These are phyloP conservation scores for Hypselothyrea guttata DNA, from an alignment of 2,888 invertebrate genomes.

Conservation along the genomic window DNA sequence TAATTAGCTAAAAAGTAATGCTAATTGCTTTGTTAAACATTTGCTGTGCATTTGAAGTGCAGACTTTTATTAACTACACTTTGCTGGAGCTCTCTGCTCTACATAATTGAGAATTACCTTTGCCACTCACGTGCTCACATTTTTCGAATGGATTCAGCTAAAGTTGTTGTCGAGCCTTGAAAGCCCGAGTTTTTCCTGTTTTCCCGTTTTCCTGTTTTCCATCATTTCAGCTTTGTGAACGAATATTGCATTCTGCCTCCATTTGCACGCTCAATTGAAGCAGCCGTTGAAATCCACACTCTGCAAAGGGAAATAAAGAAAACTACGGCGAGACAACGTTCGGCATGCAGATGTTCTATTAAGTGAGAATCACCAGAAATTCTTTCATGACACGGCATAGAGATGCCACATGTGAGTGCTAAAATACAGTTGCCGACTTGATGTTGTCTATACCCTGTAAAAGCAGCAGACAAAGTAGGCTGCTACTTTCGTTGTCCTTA, in stretches of 20 bases:
- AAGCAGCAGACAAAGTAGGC: too few species aligned
- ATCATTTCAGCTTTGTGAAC: neutral
- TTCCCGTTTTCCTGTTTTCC: neutral
- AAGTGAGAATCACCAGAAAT: conserved; percentile 34
- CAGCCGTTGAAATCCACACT: conserved; percentile 17
- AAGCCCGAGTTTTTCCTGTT: neutral
- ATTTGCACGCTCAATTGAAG: conserved; percentile 49
- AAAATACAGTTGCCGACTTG: conserved; percentile 34
- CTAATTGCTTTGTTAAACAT: too few species aligned
- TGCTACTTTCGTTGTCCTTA: neutral
- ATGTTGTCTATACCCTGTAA: conserved; percentile 8
- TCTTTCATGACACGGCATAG: conserved; percentile 10
- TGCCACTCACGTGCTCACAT: conserved; percentile 5
- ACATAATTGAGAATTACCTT: too few species aligned
- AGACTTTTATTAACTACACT: neutral
- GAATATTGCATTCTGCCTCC: conserved; percentile 34
- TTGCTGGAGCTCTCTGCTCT: neutral
- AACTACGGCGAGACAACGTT: neutral
- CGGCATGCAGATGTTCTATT: conserved; percentile 46
- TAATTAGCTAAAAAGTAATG: too few species aligned
- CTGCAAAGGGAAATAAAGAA: conserved; percentile 9
- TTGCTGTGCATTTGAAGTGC: too few species aligned
- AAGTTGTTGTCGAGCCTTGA: conserved; percentile 13
- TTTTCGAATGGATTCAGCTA: conserved; percentile 31
- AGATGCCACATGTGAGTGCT: conserved; percentile 17